Evolutionary conservation across 2,888 invertebrate genomes (phyloP).

Genomic region (Lasiommata megera): DNA sequence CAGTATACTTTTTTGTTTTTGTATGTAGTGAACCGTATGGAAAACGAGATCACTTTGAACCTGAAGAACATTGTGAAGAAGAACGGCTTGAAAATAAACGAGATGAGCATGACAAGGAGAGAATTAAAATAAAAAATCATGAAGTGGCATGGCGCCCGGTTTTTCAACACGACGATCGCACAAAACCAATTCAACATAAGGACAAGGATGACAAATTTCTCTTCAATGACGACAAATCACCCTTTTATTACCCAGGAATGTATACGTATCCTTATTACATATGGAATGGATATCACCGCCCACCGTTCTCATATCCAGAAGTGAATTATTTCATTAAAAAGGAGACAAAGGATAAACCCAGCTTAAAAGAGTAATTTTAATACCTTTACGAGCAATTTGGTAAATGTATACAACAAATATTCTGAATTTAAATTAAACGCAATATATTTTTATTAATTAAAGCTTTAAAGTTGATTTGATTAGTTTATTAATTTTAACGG

Average conservation of each 20-base stretch:
- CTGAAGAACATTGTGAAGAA: constrained; percentile 12
- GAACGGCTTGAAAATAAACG: background rate
- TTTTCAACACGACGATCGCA: constrained; percentile 40
- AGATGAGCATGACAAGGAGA: background rate
- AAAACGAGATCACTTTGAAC: constrained; percentile 1
- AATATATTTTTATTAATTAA: too few relatives aligned
- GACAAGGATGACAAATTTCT: constrained; percentile 49
- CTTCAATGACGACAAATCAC: constrained; percentile 32
- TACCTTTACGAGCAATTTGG: too few relatives aligned
- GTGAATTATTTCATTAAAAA: constrained; percentile 45
- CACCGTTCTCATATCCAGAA: constrained; percentile 40
- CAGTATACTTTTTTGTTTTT: constrained; percentile 9
- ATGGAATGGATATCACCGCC: constrained; percentile 38
- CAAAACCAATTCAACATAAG: constrained; percentile 44
- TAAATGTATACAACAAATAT: too few relatives aligned
- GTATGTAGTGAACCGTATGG: constrained; percentile 17
- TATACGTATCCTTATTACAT: constrained; percentile 50
- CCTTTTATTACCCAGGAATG: constrained; percentile 42
- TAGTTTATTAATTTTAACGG: too few relatives aligned
- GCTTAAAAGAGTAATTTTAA: background rate
- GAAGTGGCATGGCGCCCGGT: constrained; percentile 43
- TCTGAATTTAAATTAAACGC: too few relatives aligned
- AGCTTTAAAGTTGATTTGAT: too few relatives aligned
- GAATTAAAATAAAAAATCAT: background rate
- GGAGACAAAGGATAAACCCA: constrained; percentile 41